Evolutionary conservation across 1,140 invertebrate genomes (phyloP), one percentile per base, ranked within the genome.

Genomic region (Pseudobourletiella spinata): DNA sequence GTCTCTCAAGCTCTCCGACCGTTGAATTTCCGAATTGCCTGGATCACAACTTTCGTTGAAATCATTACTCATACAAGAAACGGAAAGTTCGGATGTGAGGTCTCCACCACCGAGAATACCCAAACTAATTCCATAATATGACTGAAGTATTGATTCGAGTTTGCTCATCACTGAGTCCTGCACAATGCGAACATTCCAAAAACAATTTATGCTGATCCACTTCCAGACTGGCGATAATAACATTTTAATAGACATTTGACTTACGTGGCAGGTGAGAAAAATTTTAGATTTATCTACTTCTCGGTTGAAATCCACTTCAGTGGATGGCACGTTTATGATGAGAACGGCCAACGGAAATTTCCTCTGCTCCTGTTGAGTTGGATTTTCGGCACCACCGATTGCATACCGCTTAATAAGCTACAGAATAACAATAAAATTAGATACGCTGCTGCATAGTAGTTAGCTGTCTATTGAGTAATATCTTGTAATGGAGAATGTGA

Each of bases 211-310:
- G n/a, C n/a, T n/a, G n/a, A n/a, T n/a, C n/a, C n/a, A n/a, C n/a
- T n/a, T n/a, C n/a, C n/a, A n/a, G n/a, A n/a, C n/a, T n/a, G n/a
- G n/a, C n/a, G n/a, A n/a, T n/a, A n/a, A n/a, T n/a, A n/a, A n/a
- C n/a, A n/a, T n/a, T n/a, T n/a, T n/a, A n/a, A n/a, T n/a, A n/a
- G n/a, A n/a, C n/a, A n/a, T n/a, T n/a, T 39, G 35, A 39, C 46
- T 15, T 48, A 48, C 46, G 3, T 24, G 22, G 22, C 50, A 52
- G 3, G 22, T 52, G 3, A 68, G 29, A 58, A 68, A 64, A n/a
- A 68, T 57, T 63, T 65, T 68, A 1, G 67, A 50, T 42, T 69
- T 69, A 39, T 66, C 67, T 42, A 64, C 51, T 4, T 69, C 64
- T 30, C 57, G 46, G 29, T 69, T 69, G 44, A 69, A 69, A 59